Percentiles rank a stretch among this genome's conserved stretches.
Conservation (phyloP, 2,797 vertebrate species). For the Acanthurus lineatus region DNA sequence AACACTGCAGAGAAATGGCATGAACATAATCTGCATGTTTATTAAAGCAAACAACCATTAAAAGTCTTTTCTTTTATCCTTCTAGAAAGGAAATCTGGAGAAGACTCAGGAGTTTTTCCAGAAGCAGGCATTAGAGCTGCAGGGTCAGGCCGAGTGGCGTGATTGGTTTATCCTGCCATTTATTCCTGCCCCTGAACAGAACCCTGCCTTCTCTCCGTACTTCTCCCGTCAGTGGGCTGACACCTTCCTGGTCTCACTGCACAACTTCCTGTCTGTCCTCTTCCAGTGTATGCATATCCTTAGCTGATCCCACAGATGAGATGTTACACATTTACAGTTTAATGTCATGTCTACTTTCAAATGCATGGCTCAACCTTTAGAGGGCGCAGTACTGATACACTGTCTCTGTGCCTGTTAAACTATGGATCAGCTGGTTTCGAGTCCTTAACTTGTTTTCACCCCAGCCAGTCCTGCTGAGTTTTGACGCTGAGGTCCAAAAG, state of each 20-base stretch:
- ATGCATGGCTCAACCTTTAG: too few relatives aligned
- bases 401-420: not conserved
- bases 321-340: too few relatives aligned
- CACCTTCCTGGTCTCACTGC: slow-evolving; percentile 96
- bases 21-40: fast-evolving
- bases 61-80: not conserved
- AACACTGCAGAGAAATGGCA: not conserved
- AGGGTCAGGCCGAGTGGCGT: slow-evolving; percentile 95
- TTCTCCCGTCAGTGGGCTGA: slow-evolving; percentile 98
- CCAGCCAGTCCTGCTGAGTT: slow-evolving; percentile 94
- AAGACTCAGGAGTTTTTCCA: slow-evolving; percentile 97
- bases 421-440: slow-evolving; percentile 10
- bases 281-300: slow-evolving; percentile 99
- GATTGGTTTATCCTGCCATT: slow-evolving; percentile 98
- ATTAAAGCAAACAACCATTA: not conserved
- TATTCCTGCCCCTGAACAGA: slow-evolving; percentile 90
- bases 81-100: slow-evolving; percentile 90
- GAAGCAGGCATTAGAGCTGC: slow-evolving; percentile 92
- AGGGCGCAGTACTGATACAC: too few relatives aligned
- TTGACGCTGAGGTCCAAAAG: slow-evolving; percentile 93
- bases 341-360: too few relatives aligned
- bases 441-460: slow-evolving; percentile 84
- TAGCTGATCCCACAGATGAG: not conserved
- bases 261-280: slow-evolving; percentile 97
- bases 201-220: slow-evolving; percentile 92